A percentile compares a stretch with the other conserved stretches of the same genome.
Evolutionary conservation across 2,113 vertebrate species (phyloP).

Genomic region (Muntiacus reevesi): DNA sequence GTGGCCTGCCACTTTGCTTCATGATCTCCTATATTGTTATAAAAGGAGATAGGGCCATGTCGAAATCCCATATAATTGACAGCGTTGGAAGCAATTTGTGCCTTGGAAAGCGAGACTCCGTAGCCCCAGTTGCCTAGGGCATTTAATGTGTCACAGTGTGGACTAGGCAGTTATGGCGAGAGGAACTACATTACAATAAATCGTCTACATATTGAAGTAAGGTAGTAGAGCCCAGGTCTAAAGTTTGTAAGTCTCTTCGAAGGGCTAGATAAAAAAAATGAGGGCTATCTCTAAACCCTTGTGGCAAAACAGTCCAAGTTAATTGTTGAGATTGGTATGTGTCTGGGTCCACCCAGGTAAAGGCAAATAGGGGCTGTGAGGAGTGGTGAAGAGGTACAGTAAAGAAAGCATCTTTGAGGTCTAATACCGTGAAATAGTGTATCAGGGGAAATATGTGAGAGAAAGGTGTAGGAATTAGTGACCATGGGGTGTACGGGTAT

Average conservation of each 20-base stretch:
- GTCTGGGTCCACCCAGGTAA: neutral
- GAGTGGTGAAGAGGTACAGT: neutral
- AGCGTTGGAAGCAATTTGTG: neutral
- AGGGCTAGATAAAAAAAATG: neutral
- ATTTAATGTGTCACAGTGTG: neutral
- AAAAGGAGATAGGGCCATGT: neutral
- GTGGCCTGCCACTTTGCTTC: neutral
- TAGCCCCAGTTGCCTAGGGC: neutral
- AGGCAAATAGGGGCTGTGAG: neutral
- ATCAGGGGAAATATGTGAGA: neutral
- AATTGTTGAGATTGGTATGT: neutral
- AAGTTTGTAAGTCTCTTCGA: neutral
- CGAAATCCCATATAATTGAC: neutral
- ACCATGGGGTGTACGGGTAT: fast-evolving
- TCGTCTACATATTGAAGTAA: neutral
- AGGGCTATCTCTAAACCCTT: neutral
- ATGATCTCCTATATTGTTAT: neutral
- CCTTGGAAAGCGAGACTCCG: neutral
- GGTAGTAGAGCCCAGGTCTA: neutral
- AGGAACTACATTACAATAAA: neutral
- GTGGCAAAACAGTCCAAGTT: neutral
- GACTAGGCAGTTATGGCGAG: neutral
- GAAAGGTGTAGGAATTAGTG: neutral
- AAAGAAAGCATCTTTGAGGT: neutral
- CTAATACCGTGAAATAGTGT: neutral